Conservation (phyloP, 2,888 invertebrate species). For the Merodon equestris region DNA sequence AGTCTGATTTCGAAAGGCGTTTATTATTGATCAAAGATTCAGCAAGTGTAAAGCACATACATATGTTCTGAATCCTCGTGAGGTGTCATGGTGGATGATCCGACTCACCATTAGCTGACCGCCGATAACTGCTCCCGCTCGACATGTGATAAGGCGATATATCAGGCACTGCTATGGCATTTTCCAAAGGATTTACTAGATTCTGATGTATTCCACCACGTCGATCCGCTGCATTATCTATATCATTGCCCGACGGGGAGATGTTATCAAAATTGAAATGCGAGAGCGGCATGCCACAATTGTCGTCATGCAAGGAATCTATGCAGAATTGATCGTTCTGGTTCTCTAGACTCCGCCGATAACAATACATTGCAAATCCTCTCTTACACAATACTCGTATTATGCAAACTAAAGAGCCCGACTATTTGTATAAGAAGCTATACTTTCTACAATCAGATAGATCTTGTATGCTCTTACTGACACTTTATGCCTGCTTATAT, state of each 20-base stretch:
- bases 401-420: no score
- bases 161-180: constrained; percentile 82
- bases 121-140: constrained; percentile 83
- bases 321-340: constrained; percentile 79
- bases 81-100: constrained; percentile 97
- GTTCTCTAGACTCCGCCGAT: constrained; percentile 82
- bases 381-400: no score
- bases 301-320: constrained; percentile 80
- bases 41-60: constrained; percentile 86
- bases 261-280: constrained; percentile 86
- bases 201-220: constrained; percentile 81
- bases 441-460: no score
- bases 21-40: constrained; percentile 82
- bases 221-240: constrained; percentile 79
- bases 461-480: no score
- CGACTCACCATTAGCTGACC: constrained; percentile 85
- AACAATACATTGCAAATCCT: constrained; percentile 91
- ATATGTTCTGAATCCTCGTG: constrained; percentile 93
- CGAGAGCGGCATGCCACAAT: constrained; percentile 85
- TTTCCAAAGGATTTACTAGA: constrained; percentile 82
- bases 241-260: constrained; percentile 78
- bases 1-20: constrained; percentile 81
- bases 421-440: no score
- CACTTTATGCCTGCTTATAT: no score
- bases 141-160: constrained; percentile 93